Base-by-base conservation (phyloP, 2,113 vertebrate genomes). In the Peromyscus californicus region DNA sequence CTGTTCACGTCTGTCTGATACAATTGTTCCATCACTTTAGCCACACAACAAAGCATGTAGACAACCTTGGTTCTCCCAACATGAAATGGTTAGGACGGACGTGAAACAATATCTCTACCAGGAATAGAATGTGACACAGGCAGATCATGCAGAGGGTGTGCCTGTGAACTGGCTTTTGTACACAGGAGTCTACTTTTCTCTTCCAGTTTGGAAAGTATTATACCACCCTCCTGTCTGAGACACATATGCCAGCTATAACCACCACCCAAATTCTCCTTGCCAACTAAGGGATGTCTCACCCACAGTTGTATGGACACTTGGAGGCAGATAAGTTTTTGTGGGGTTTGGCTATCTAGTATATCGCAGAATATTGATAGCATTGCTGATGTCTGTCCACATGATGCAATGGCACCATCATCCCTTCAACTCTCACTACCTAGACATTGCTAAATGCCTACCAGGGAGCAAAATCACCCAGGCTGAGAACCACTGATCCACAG, bases 1-100 rank as follows among this genome's bases (percentile, higher is more conserved):
- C 92, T 82, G 5, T 90, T 90, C 78, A 90, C 67, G 6, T 45
- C 45, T 65, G 24, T 92, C 74, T 95, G 36, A 83, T 91, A 54
- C 16, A 90, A 26, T 22, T 70, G 22, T 10, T 11, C 10, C 17
- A 45, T 70, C 36, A 10, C 93, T 65, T 39, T 7, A 4, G n/a
- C 22, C 63, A 74, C 10, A 65, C 4, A 57, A 0, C 33, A 67
- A 36, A 83, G n/a, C 67, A 33, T 12, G 16, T 61, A 86, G 59
- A 69, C 1, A 7, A 36, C 63, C 76, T 26, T 0, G 78, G 85
- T 78, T 45, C 36, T 39, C 31, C 6, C 26, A 84, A 2, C 69
- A 31, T 39, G 17, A 61, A 79, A 72, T 80, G 0, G 0, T 12
- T 61, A 74, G 22, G 16, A 4, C 17, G 0, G 67, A 29, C 78